Evolutionary conservation across 2,113 vertebrate genomes (phyloP).

Genomic region (Microtus richardsoni): DNA sequence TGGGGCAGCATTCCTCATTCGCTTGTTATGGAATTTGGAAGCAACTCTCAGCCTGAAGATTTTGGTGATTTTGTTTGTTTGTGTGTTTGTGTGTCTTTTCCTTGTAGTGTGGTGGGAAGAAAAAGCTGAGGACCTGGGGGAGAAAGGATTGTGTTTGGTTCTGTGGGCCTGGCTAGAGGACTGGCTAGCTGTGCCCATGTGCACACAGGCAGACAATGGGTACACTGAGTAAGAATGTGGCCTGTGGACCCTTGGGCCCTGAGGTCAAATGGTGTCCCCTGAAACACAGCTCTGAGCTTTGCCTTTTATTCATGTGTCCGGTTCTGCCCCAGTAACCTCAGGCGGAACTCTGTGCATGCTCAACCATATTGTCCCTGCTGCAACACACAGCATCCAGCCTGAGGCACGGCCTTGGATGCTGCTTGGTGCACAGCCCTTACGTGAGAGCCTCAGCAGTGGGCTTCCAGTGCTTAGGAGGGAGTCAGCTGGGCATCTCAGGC

Average conservation of each 20-base stretch:
- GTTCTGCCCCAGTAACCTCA: background rate
- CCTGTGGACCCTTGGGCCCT: background rate
- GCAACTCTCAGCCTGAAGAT: background rate
- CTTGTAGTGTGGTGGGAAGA: background rate
- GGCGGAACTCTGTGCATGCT: background rate
- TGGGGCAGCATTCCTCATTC: background rate
- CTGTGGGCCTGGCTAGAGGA: background rate
- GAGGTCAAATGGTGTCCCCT: constrained; percentile 45
- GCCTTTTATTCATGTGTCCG: background rate
- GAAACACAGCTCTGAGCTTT: constrained; percentile 43
- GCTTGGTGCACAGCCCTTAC: background rate
- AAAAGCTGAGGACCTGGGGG: background rate
- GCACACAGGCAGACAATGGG: background rate
- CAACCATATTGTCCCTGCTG: background rate
- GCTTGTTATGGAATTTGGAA: background rate
- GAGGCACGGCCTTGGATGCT: background rate
- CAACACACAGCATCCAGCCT: background rate
- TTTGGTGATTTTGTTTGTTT: background rate
- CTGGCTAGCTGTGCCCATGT: background rate
- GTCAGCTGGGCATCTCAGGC: background rate
- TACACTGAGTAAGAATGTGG: constrained; percentile 39
- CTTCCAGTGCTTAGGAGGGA: background rate
- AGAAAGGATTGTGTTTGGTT: constrained; percentile 38
- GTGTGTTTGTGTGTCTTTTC: background rate
- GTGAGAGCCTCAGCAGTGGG: background rate